Evolutionary conservation across 2,888 invertebrate species (phyloP).

Genomic region (Eupithecia centaureata): DNA sequence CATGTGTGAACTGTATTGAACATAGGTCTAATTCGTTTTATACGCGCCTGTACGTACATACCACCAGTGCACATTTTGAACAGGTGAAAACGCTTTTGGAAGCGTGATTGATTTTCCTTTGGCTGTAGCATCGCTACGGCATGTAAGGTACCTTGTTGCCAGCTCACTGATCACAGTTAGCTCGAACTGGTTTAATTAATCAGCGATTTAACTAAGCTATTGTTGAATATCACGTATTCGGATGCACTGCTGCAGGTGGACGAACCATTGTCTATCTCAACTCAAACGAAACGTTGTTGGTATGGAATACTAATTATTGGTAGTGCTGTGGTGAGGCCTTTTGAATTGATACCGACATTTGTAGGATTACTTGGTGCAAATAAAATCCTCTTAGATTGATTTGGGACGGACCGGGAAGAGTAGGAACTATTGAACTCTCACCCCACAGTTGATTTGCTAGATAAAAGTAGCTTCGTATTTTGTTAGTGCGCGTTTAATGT

Average conservation of each 20-base stretch:
- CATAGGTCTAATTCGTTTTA: no score
- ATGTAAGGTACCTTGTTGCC: neutral
- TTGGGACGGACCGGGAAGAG: no score
- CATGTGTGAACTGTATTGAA: no score
- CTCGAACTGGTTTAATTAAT: neutral
- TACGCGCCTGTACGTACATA: neutral
- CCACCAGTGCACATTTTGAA: neutral
- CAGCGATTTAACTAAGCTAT: neutral
- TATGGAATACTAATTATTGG: constrained; percentile 46
- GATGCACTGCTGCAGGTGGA: constrained; percentile 54
- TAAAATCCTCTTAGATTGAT: neutral
- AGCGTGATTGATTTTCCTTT: neutral
- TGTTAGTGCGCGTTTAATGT: no score
- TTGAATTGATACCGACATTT: neutral
- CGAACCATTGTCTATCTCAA: constrained; percentile 43
- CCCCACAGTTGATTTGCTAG: neutral
- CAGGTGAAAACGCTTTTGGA: neutral
- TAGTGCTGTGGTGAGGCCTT: neutral
- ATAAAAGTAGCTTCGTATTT: no score
- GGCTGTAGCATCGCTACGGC: neutral
- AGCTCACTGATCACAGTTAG: neutral
- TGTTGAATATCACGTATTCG: neutral
- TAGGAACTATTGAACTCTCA: no score
- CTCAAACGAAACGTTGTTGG: no score
- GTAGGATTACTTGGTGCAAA: neutral